phyloP scores from a whole-genome alignment of 2,113 vertebrate genomes.

The Pelmatolapia mariae region DNA sequence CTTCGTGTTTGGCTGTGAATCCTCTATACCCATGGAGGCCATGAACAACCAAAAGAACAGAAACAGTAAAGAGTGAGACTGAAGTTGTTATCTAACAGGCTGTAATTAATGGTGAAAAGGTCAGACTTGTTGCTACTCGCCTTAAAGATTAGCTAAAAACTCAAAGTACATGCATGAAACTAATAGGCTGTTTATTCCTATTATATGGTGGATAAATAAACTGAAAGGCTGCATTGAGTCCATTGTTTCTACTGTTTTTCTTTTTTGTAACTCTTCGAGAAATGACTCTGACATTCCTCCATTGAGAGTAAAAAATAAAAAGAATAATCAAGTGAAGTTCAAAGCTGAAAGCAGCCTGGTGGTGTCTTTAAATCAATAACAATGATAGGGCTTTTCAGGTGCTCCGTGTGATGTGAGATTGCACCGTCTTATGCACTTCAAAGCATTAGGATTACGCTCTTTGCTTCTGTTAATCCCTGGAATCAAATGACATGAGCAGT shows the following conservation, averaged over 20 bases:
- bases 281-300: slow-evolving; percentile 1
- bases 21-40: neutral
- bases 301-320: neutral
- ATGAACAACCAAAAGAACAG: neutral
- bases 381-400: slow-evolving; percentile 8
- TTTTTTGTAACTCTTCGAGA: slow-evolving; percentile 14
- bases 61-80: neutral
- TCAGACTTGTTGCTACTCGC: slow-evolving; percentile 34
- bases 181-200: neutral
- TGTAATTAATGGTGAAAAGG: neutral
- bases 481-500: slow-evolving; percentile 39
- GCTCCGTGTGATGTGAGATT: slow-evolving; percentile 4
- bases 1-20: slow-evolving; percentile 3
- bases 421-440: slow-evolving; percentile 41
- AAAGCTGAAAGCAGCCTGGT: slow-evolving; percentile 19
- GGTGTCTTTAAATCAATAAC: slow-evolving; percentile 35
- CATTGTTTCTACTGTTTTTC: neutral
- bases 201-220: slow-evolving; percentile 9
- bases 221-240: slow-evolving; percentile 18
- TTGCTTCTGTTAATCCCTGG: slow-evolving; percentile 41
- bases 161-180: neutral
- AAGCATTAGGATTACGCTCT: slow-evolving; percentile 44
- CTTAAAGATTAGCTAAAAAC: neutral
- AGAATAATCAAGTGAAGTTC: slow-evolving; percentile 9
- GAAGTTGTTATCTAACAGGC: neutral